Percentiles rank a stretch among this genome's conserved stretches.
phyloP scores from a whole-genome alignment of 2,797 vertebrate genomes.

The Gastrophryne carolinensis region DNA sequence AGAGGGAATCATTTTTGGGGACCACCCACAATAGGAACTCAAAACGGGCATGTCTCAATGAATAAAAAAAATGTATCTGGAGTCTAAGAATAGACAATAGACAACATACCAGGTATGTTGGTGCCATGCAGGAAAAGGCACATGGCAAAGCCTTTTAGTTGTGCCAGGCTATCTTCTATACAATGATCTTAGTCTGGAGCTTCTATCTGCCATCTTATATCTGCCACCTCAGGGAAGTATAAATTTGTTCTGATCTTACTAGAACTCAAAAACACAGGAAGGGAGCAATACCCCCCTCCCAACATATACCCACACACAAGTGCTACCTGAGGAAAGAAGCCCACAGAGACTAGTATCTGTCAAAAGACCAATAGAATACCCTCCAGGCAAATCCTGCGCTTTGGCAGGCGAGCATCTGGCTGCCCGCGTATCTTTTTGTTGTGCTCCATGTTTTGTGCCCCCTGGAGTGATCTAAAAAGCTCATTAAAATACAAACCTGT shows the following conservation, averaged over 20 bases:
- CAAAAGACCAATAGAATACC: constrained; percentile 27
- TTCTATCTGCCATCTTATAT: too few relatives aligned
- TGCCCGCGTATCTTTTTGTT: constrained; percentile 3
- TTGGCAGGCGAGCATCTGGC: constrained; percentile 8
- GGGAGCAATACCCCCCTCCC: too few relatives aligned
- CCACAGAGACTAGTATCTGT: constrained; percentile 20
- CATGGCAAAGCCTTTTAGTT: too few relatives aligned
- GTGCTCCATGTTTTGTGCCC: not conserved
- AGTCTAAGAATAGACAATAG: too few relatives aligned
- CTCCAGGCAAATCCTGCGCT: constrained; percentile 24
- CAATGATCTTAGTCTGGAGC: too few relatives aligned
- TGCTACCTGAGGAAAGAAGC: not conserved
- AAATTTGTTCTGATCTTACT: not conserved
- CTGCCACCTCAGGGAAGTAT: not conserved
- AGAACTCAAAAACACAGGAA: not conserved
- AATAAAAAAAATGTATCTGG: too few relatives aligned
- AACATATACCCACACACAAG: constrained; percentile 3
- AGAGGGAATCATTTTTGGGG: too few relatives aligned
- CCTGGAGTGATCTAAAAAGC: constrained; percentile 1
- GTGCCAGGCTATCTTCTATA: too few relatives aligned
- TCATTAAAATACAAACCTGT: constrained; percentile 4
- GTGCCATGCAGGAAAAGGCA: too few relatives aligned
- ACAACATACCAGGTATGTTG: too few relatives aligned
- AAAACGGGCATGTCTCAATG: too few relatives aligned
- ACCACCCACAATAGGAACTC: too few relatives aligned